Evolutionary conservation across 2,797 vertebrate genomes (phyloP).

Genomic region (Chaunax sp.): DNA sequence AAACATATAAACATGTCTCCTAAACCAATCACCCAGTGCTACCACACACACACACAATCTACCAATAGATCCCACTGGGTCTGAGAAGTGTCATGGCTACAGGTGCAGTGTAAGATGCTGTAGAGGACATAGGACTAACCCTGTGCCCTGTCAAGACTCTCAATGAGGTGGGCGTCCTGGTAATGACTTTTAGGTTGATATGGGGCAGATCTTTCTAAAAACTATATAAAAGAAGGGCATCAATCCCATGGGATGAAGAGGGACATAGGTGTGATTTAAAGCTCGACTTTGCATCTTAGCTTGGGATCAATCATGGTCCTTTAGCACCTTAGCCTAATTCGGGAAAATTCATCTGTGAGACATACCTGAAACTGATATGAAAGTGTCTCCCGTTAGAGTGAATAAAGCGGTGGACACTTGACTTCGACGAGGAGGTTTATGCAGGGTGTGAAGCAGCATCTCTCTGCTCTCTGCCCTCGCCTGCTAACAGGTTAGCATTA

Average conservation of each 20-base stretch:
- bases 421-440: constrained; percentile 2
- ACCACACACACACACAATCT: background rate
- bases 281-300: constrained; percentile 2
- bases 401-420: background rate
- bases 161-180: background rate
- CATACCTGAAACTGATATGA: rapidly evolving
- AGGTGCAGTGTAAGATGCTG: constrained; percentile 17
- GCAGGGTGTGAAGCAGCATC: constrained; percentile 45
- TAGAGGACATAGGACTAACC: constrained; percentile 18
- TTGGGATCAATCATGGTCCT: constrained; percentile 6
- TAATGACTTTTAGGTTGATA: no score
- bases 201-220: no score
- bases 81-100: constrained; percentile 23
- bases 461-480: constrained; percentile 42
- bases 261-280: background rate
- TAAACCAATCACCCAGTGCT: constrained; percentile 12
- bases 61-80: constrained; percentile 2
- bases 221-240: background rate
- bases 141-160: background rate
- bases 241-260: background rate
- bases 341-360: background rate
- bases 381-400: rapidly evolving
- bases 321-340: constrained; percentile 7
- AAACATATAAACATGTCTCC: constrained; percentile 7
- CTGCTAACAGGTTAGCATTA: constrained; percentile 66